Evolutionary conservation across 1,140 invertebrate genomes (phyloP).

Genomic region (Trachymyrmex septentrionalis): DNA sequence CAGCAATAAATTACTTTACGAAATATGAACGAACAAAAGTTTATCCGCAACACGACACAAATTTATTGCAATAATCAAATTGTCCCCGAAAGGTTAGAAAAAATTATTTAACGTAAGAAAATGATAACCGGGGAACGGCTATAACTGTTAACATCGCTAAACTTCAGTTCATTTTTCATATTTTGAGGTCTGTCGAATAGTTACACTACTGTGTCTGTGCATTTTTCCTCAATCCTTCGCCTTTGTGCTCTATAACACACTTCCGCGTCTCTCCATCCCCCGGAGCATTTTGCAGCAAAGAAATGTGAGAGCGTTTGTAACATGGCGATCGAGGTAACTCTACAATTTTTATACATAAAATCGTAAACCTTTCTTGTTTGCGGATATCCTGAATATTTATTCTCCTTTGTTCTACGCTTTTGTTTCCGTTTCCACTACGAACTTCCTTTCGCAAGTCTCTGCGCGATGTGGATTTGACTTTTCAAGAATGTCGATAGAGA

Average conservation of each 20-base stretch:
- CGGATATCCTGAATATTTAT: constrained; percentile 65
- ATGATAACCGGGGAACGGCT: neutral
- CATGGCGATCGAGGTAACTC: constrained; percentile 62
- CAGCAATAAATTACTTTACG: constrained; percentile 50
- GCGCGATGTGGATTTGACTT: constrained; percentile 60
- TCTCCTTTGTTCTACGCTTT: constrained; percentile 59
- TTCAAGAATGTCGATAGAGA: constrained; percentile 65
- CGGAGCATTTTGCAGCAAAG: constrained; percentile 53
- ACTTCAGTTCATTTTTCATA: constrained; percentile 47
- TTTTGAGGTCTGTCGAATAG: constrained; percentile 33
- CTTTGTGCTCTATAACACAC: constrained; percentile 56
- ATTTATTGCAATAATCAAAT: constrained; percentile 19
- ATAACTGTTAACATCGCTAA: constrained; percentile 7
- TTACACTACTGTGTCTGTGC: constrained; percentile 52
- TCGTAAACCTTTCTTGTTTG: constrained; percentile 61
- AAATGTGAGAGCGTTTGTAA: constrained; percentile 60
- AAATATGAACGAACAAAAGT: constrained; percentile 35
- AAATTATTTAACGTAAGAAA: neutral
- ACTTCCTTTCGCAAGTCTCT: constrained; percentile 51
- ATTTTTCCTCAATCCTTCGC: constrained; percentile 24
- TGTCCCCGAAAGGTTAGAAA: neutral
- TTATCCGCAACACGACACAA: constrained; percentile 2
- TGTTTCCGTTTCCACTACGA: constrained; percentile 53
- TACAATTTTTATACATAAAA: constrained; percentile 64
- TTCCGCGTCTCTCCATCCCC: constrained; percentile 43